Conservation (phyloP, 2,113 vertebrate genomes). For the Malurus cyaneus region DNA sequence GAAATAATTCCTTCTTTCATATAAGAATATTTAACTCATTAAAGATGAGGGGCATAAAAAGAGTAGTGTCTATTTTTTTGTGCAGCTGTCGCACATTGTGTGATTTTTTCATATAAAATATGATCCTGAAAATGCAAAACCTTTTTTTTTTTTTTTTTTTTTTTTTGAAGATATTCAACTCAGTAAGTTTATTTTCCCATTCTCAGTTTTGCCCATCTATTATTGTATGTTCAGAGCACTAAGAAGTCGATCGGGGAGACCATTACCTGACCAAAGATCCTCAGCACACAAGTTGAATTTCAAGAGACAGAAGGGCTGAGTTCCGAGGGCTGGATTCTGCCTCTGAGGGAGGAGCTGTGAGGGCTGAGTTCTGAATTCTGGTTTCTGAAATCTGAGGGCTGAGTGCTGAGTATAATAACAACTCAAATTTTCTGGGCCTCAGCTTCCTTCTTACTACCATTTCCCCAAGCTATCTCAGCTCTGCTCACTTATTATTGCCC, state of each 20-base stretch:
- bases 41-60: neutral
- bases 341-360: too few relatives aligned
- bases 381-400: neutral
- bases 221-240: neutral
- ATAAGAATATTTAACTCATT: neutral
- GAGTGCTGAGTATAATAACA: neutral
- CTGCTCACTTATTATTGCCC: neutral
- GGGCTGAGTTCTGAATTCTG: neutral
- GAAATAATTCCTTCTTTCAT: neutral
- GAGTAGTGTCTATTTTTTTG: neutral
- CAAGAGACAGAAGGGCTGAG: neutral
- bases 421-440: neutral
- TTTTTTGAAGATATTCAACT: neutral
- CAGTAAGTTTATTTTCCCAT: neutral
- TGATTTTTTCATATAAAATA: neutral
- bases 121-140: neutral
- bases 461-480: neutral
- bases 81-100: accelerated
- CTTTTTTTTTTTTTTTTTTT: neutral
- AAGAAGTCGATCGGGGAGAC: neutral
- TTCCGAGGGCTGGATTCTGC: neutral
- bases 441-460: neutral
- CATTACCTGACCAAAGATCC: neutral
- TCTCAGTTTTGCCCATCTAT: neutral
- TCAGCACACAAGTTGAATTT: neutral